Base-by-base conservation (phyloP, 2,888 invertebrate species). In the Drosophila neotestacea region DNA sequence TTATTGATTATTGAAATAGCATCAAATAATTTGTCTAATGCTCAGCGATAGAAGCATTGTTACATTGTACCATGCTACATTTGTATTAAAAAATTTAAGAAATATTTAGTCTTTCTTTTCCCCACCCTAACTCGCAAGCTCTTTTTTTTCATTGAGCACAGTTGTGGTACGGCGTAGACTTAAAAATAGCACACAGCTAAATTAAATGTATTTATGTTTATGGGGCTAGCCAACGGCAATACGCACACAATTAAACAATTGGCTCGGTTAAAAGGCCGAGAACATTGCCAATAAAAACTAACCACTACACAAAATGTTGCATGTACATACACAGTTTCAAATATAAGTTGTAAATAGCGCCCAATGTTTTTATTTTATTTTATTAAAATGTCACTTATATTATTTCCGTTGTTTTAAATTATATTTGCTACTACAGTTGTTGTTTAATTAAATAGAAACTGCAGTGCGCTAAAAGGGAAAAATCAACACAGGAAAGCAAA, bases 131-230 rank as follows among this genome's bases (percentile, higher is more conserved):
- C 0, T 61, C 52, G 22, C 46, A 47, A 36, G 7, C 22, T 58
- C 42, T 52, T 38, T 16, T 28, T 16, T 16, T n/a, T 51, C 27
- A 9, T 9, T 51, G 32, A 39, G 28, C 56, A 55, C 32, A 41
- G 27, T 54, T 44, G 56, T 46, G 72, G 62, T 60, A 81, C 63
- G 27, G 44, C 34, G 50, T 48, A 51, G 67, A 59, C 75, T 60
- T 82, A 83, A 72, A 82, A 82, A 86, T 82, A 82, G 77, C 86
- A 47, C 84, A 81, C 54, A 81, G 82, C 81, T 60, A 79, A 77
- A 66, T 70, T 67, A 54, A 73, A 79, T 85, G 64, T 85, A 34
- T 73, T 60, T 81, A 72, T 85, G 70, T 79, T 75, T 81, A 81
- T 67, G 58, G 63, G 60, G 75, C 85, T 70, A 79, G 77, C 80